phyloP scores from a whole-genome alignment of 2,888 invertebrate species.

The Strigamia transsilvanica region DNA sequence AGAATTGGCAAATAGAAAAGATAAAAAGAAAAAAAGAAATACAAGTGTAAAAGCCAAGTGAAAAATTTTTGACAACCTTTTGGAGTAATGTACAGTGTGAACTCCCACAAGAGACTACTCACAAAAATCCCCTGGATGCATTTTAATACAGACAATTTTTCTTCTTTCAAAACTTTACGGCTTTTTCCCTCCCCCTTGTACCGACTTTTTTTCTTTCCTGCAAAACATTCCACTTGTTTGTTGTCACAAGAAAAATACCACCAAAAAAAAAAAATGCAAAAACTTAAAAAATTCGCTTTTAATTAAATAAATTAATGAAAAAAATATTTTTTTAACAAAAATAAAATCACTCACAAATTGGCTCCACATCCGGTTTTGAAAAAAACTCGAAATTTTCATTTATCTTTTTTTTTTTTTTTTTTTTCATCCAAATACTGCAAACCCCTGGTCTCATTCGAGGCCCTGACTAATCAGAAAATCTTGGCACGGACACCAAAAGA shows the following conservation, averaged over 20 bases:
- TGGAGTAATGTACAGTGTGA: conserved; percentile 26
- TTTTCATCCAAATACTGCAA: neutral
- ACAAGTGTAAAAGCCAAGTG: conserved; percentile 37
- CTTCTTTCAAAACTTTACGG: conserved; percentile 7
- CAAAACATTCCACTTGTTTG: neutral
- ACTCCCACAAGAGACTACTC: conserved; percentile 41
- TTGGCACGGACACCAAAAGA: conserved; percentile 23
- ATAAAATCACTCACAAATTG: conserved; percentile 5
- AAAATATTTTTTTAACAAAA: conserved; percentile 9
- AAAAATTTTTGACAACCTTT: conserved; percentile 40
- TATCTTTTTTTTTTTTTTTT: neutral
- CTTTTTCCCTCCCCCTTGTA: neutral
- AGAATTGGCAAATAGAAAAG: conserved; percentile 15
- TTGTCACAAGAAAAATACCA: too few relatives aligned
- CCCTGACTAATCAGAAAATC: conserved; percentile 42
- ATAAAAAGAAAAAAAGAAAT: conserved; percentile 2
- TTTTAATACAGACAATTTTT: conserved; percentile 35
- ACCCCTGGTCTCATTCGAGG: conserved; percentile 17
- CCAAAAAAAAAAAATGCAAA: too few relatives aligned
- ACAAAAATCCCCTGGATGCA: conserved; percentile 42
- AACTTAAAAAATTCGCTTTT: too few relatives aligned
- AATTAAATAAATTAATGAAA: neutral
- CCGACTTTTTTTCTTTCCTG: neutral
- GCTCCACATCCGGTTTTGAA: neutral
- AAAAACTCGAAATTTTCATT: conserved; percentile 25